phyloP scores from a whole-genome alignment of 2,888 invertebrate species.

The Trachelus troglodyta region DNA sequence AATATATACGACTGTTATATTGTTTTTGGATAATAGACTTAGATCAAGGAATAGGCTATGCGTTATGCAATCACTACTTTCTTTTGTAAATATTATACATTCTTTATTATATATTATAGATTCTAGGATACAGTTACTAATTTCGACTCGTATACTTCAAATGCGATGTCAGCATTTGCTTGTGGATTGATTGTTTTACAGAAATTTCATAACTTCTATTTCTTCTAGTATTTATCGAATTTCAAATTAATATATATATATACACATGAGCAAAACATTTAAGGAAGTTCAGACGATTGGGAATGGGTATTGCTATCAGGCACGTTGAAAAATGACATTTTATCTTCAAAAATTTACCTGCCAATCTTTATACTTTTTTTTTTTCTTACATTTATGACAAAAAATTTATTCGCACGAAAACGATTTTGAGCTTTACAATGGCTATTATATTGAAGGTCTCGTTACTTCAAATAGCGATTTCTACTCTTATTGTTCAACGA shows the following conservation, averaged over 20 bases:
- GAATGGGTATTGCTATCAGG: neutral
- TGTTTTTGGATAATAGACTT: too few species aligned
- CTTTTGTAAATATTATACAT: constrained; percentile 4
- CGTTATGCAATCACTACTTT: neutral
- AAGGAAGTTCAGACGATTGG: neutral
- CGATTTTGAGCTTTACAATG: neutral
- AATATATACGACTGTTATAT: too few species aligned
- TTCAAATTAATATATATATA: too few species aligned
- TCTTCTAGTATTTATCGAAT: too few species aligned
- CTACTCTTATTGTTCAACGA: neutral
- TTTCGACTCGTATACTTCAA: too few species aligned
- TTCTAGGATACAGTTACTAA: too few species aligned
- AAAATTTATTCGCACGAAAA: neutral
- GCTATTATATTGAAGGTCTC: neutral
- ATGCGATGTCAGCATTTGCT: too few species aligned
- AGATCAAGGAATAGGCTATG: neutral
- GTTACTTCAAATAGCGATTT: neutral
- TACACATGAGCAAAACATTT: neutral
- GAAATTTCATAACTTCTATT: too few species aligned
- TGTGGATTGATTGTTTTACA: too few species aligned
- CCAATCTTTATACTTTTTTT: neutral
- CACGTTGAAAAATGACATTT: neutral
- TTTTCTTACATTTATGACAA: neutral
- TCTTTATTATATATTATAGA: neutral
- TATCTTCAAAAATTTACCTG: neutral